Base-by-base conservation (phyloP, 2,888 invertebrate genomes). In the Allolobophora icterica region DNA sequence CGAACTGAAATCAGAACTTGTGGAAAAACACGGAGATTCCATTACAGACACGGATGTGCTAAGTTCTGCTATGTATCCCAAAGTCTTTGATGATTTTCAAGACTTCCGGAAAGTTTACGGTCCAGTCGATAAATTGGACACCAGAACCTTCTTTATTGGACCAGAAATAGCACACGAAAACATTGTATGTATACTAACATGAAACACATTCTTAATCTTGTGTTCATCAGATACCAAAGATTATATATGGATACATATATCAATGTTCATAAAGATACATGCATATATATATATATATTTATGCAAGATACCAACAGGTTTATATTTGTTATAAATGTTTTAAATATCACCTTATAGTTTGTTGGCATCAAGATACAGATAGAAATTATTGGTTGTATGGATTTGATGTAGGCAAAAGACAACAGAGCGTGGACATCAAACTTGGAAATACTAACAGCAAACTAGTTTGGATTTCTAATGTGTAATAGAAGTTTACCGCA, bases 51-150 rank as follows among this genome's bases (percentile, higher is more conserved):
- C 96, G 91, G 99, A 99, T 95, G 98, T 99, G 89, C 97, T 99
- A 97, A 99, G 99, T 30, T 97, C 98, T 3, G 98, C 99, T 21
- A 97, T 99, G 94, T 99, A 99, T 96, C 99, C 99, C 0, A 97
- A 97, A 95, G 99, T 99, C 0, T 94, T 94, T 24, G 94, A 94
- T 83, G 94, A 95, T 0, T 95, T 93, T 93, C 92, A 99, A 94
- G 96, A 96, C 87, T 99, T 99, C 96, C 96, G 97, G 19, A 97
- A 98, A 92, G 96, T 96, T 91, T 99, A 97, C 95, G 99, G 99
- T 19, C 99, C 99, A 0, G 99, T 99, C 17, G 98, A 98, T 94
- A 98, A 98, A 94, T 96, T 99, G 83, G 97, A 98, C 94, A 99
- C 99, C 0, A 97, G 98, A 94, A 97, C 98, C 90, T 99, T 99